Evolutionary conservation across 2,113 vertebrate species (phyloP).

Genomic region (Oryzias javanicus): DNA sequence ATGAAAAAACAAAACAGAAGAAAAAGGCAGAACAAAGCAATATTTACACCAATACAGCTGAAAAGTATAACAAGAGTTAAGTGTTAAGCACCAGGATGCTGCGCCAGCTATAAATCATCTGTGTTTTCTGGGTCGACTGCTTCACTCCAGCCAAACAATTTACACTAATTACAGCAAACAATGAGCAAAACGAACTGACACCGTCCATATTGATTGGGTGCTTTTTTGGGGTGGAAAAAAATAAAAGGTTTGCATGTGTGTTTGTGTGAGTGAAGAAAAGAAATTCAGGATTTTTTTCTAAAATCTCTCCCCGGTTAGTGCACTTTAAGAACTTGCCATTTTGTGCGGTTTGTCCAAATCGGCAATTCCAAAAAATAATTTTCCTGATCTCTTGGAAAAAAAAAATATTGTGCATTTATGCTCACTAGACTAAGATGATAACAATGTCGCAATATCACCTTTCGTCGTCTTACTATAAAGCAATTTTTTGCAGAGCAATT

Average conservation of each 20-base stretch:
- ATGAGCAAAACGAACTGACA: slow-evolving; percentile 37
- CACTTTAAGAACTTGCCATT: too few relatives aligned
- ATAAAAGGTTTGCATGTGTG: neutral
- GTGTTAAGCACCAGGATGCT: slow-evolving; percentile 22
- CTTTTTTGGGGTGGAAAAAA: slow-evolving; percentile 23
- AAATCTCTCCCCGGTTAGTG: too few relatives aligned
- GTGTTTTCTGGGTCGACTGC: slow-evolving; percentile 23
- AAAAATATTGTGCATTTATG: too few relatives aligned
- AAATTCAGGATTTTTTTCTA: too few relatives aligned
- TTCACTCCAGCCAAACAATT: slow-evolving; percentile 53
- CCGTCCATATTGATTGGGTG: slow-evolving; percentile 44
- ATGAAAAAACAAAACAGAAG: too few relatives aligned
- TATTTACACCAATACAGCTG: slow-evolving; percentile 18
- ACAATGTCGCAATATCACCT: too few relatives aligned
- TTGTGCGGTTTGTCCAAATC: too few relatives aligned
- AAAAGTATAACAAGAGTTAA: slow-evolving; percentile 1
- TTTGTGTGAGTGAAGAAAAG: neutral
- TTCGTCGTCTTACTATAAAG: too few relatives aligned
- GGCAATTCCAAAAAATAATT: too few relatives aligned
- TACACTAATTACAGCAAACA: slow-evolving; percentile 63
- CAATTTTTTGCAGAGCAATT: too few relatives aligned
- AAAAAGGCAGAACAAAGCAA: slow-evolving; percentile 32
- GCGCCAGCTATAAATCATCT: slow-evolving; percentile 34
- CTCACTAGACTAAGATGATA: too few relatives aligned
- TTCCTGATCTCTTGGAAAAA: too few relatives aligned